These are phyloP conservation scores for Drosophila prolongata DNA, from an alignment of 2,888 invertebrate species.

Conservation along the genomic window DNA sequence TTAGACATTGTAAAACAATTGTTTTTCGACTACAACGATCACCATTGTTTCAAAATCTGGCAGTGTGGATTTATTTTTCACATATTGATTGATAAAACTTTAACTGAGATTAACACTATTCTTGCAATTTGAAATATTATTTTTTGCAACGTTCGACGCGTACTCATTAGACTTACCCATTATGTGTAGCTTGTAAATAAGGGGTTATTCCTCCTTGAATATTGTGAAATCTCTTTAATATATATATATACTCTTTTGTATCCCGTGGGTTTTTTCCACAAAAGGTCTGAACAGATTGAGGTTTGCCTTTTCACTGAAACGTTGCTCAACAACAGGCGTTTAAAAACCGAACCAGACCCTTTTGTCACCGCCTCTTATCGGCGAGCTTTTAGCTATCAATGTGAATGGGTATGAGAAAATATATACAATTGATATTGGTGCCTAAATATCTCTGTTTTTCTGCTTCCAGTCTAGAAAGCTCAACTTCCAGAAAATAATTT, in stretches of 20 bases:
- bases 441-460: slow-evolving; percentile 1
- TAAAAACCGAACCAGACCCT: slow-evolving; percentile 17
- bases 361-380: slow-evolving; percentile 33
- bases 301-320: slow-evolving; percentile 27
- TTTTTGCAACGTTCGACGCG: not conserved
- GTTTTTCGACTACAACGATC: no score
- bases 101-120: not conserved
- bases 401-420: not conserved
- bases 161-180: slow-evolving; percentile 35
- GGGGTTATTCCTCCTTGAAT: slow-evolving; percentile 4
- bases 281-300: slow-evolving; percentile 25
- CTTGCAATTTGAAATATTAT: not conserved
- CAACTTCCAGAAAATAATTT: slow-evolving; percentile 4
- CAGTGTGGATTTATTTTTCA: not conserved
- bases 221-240: not conserved
- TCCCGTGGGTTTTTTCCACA: not conserved
- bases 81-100: not conserved
- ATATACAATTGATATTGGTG: slow-evolving; percentile 9
- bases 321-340: not conserved
- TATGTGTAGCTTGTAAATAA: slow-evolving; percentile 13
- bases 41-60: not conserved
- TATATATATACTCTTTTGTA: not conserved
- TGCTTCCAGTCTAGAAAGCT: slow-evolving; percentile 29
- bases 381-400: slow-evolving; percentile 25
- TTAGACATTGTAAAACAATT: no score